These are phyloP conservation scores for Podiceps cristatus DNA, from an alignment of 2,113 vertebrate species.

Conservation along the genomic window DNA sequence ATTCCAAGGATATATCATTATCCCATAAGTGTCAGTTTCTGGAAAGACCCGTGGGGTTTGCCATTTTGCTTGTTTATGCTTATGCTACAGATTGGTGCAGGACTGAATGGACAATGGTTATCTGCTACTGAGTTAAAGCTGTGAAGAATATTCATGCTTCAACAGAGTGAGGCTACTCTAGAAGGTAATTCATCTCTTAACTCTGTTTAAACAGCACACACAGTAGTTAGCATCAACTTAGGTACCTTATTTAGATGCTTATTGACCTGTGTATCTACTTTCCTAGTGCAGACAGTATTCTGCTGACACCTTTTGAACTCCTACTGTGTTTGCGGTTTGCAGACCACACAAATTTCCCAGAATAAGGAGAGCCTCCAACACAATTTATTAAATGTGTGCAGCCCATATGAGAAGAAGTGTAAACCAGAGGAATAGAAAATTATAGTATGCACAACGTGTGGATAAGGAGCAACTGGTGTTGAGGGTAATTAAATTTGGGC, in stretches of 20 bases:
- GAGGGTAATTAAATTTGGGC: neutral
- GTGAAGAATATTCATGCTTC: neutral
- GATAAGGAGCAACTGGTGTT: neutral
- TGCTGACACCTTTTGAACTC: neutral
- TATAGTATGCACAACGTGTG: neutral
- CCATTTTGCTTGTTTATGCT: neutral
- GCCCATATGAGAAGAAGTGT: neutral
- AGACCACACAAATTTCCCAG: neutral
- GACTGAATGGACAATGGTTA: neutral
- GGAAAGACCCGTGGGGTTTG: neutral
- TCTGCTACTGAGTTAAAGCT: neutral
- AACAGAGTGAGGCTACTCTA: neutral
- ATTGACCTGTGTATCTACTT: neutral
- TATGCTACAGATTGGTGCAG: neutral
- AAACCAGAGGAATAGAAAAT: conserved; percentile 17
- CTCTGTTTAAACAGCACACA: neutral
- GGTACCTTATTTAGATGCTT: neutral
- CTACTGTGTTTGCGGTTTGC: neutral
- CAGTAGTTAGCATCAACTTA: neutral
- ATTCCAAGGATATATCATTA: fast-evolving
- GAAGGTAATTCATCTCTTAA: neutral
- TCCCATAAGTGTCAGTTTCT: neutral
- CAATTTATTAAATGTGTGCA: neutral
- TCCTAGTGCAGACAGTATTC: neutral
- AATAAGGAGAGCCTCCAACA: neutral